Percentiles rank a stretch among this genome's conserved stretches.
Conservation (phyloP, 2,113 vertebrate species). For the Alethe castanea region DNA sequence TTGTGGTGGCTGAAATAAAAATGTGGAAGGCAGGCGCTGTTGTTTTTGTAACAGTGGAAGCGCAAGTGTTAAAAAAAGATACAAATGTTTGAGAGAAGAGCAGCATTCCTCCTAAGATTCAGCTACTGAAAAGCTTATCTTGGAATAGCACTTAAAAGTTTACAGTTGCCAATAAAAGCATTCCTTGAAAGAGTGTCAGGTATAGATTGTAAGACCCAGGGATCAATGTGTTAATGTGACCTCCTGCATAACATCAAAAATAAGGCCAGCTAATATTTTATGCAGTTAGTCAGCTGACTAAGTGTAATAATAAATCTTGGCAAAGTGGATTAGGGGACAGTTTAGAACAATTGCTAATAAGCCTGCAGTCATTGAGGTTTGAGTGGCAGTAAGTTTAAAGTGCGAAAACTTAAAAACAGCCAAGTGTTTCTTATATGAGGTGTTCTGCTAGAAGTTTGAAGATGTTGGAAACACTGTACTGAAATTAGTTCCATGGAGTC, state of each 20-base stretch:
- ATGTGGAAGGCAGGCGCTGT: neutral
- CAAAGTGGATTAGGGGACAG: neutral
- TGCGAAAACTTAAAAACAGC: neutral
- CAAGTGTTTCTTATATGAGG: neutral
- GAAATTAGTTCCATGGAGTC: neutral
- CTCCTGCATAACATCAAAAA: neutral
- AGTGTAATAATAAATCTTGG: slow-evolving; percentile 6
- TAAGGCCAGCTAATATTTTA: neutral
- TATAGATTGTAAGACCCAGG: neutral
- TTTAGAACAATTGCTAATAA: neutral
- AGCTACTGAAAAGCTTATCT: neutral
- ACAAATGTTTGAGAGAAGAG: neutral
- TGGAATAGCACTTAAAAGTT: neutral
- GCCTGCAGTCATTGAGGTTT: neutral
- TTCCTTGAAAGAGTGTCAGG: neutral
- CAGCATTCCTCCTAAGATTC: neutral
- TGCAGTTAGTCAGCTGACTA: neutral
- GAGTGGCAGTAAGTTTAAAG: neutral
- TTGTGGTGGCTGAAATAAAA: neutral
- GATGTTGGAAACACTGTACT: neutral
- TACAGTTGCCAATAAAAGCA: neutral
- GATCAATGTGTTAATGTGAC: neutral
- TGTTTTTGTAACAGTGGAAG: neutral
- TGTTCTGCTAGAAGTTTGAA: neutral
- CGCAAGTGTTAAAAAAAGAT: neutral